Evolutionary conservation across 2,113 vertebrate species (phyloP), one percentile per base, ranked within the genome.

Genomic region (Paralichthys olivaceus): DNA sequence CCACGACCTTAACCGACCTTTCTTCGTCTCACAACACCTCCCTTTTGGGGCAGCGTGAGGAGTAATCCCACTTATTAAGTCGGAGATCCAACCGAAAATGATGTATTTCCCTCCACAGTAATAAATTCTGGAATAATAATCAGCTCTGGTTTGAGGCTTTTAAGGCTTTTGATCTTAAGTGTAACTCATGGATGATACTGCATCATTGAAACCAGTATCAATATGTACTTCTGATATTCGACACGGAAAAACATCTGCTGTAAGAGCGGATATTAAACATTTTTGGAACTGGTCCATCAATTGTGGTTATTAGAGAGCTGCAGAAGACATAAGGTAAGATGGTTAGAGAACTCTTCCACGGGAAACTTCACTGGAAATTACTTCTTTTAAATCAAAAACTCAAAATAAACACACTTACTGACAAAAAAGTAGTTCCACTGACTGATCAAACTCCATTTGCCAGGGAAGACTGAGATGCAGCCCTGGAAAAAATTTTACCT

Each of bases 1-100:
- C 47, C 54, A 0, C 20, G 55, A 56, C 80, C 75, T 78, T 47
- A 69, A 57, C n/a, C 15, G 26, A 47, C 19, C 17, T 1, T 5
- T 47, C 62, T 67, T 49, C 25, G 17, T 49, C 45, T 49, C 45
- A 49, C 45, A 5, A 49, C 45, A 49, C 45, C 19, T 49, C 45
- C 45, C 19, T 5, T 20, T 6, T 49, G 51, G 45, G 28, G 43
- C 17, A 34, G 40, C 14, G 5, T 66, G 67, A 60, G 58, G 58
- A 13, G 2, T 49, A 75, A 72, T 80, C 59, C 15, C 43, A 12
- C 7, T 43, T 23, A 0, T 72, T 56, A 72, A 37, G 47, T 59
- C 65, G 58, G 20, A 29, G 7, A 51, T 57, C 22, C 40, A 65
- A 37, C 19, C 49, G 34, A 4, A 74, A 61, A 1, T 9, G 69